These are phyloP conservation scores for Tiliqua scincoides DNA, from an alignment of 2,113 vertebrate genomes.

Conservation along the genomic window DNA sequence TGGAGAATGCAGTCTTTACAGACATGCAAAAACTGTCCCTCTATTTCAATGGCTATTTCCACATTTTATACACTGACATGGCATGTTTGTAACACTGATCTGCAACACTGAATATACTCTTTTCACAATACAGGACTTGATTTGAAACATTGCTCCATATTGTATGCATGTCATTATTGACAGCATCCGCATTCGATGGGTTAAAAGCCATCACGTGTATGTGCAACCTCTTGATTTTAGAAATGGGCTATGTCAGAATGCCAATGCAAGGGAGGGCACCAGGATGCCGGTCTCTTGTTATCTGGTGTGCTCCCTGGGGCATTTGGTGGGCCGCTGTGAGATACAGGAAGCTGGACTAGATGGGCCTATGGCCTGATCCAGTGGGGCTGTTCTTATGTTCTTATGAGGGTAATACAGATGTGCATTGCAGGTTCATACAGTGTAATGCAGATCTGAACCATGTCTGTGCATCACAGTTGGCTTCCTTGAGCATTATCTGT, in stretches of 20 bases:
- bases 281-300: too few species aligned
- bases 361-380: too few species aligned
- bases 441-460: background rate
- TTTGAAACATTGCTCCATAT: background rate
- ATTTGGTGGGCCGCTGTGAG: too few species aligned
- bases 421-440: too few species aligned
- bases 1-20: rapidly evolving
- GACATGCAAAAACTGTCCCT: background rate
- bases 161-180: background rate
- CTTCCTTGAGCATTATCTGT: background rate
- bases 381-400: too few species aligned
- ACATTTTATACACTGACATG: background rate
- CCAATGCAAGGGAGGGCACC: too few species aligned
- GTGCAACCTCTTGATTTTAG: too few species aligned
- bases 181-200: too few species aligned
- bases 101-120: background rate
- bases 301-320: too few species aligned
- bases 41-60: background rate
- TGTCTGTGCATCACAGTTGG: background rate
- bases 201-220: too few species aligned
- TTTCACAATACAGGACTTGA: background rate
- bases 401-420: background rate
- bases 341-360: too few species aligned
- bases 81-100: background rate
- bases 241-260: too few species aligned